Conservation (phyloP, 1,140 invertebrate genomes). For the Pachypeltis micranthus region DNA sequence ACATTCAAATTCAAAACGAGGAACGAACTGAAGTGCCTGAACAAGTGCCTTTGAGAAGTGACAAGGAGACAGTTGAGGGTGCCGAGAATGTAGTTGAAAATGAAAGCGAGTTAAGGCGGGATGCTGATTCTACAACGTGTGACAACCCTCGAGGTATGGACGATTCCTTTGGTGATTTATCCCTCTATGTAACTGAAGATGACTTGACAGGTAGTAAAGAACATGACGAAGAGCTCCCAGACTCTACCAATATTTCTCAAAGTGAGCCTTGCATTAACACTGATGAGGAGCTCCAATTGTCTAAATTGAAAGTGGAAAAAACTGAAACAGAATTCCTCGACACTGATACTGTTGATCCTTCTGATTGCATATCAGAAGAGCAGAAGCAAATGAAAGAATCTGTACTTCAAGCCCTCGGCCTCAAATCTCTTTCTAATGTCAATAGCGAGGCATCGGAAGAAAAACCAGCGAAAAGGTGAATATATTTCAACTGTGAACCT, state of each 20-base stretch:
- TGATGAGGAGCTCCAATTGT: neutral
- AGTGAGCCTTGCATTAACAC: neutral
- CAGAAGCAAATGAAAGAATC: conserved; percentile 19
- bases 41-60: neutral
- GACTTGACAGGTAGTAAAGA: neutral
- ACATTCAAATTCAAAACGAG: too few species aligned
- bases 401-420: conserved; percentile 18
- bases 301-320: neutral
- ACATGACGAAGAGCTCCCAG: neutral
- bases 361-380: neutral
- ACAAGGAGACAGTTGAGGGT: neutral
- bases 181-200: neutral
- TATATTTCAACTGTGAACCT: too few species aligned
- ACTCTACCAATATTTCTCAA: neutral
- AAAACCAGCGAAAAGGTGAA: conserved; percentile 9
- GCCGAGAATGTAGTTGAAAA: neutral
- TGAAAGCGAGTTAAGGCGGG: neutral
- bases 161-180: neutral
- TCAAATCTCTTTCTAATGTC: conserved; percentile 11
- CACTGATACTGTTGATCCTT: neutral
- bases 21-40: neutral
- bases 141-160: neutral
- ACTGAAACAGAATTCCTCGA: neutral
- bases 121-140: neutral
- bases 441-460: conserved; percentile 6